Evolutionary conservation across 2,797 vertebrate genomes (phyloP).

Genomic region (Pseudopleuronectes americanus): DNA sequence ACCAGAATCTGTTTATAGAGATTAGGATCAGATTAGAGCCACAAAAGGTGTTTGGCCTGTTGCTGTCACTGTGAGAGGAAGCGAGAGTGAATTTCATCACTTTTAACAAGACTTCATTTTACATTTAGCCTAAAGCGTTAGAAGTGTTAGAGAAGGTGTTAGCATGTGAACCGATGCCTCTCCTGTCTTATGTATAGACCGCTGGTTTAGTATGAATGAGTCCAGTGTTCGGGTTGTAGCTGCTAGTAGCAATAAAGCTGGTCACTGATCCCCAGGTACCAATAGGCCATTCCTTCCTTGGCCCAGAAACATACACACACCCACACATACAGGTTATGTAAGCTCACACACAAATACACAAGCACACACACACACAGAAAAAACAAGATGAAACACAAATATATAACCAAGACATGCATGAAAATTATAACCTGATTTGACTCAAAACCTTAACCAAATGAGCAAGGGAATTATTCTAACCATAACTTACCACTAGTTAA

Average conservation of each 20-base stretch:
- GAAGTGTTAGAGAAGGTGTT: conserved; percentile 1
- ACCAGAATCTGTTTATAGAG: no score
- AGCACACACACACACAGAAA: not conserved
- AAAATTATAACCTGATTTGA: not conserved
- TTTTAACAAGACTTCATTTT: not conserved
- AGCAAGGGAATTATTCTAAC: no score
- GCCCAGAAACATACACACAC: conserved; percentile 32
- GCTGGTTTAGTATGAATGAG: conserved; percentile 59
- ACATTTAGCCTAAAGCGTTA: not conserved
- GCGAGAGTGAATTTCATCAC: not conserved
- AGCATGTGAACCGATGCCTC: conserved; percentile 52
- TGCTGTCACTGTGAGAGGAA: conserved; percentile 4
- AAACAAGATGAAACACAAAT: conserved; percentile 7
- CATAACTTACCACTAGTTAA: no score
- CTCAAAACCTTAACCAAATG: no score
- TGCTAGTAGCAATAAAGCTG: conserved; percentile 60
- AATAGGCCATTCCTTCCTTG: conserved; percentile 38
- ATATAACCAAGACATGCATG: conserved; percentile 7
- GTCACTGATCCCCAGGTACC: conserved; percentile 67
- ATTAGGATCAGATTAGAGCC: no score
- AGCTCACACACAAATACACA: conserved; percentile 17
- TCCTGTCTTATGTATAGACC: conserved; percentile 28
- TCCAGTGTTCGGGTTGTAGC: conserved; percentile 60
- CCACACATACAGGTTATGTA: conserved; percentile 16
- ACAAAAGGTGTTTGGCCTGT: not conserved